A percentile compares a stretch with the other conserved stretches of the same genome.
Evolutionary conservation across 2,888 invertebrate genomes (phyloP).

Genomic region (Tachina grossa): DNA sequence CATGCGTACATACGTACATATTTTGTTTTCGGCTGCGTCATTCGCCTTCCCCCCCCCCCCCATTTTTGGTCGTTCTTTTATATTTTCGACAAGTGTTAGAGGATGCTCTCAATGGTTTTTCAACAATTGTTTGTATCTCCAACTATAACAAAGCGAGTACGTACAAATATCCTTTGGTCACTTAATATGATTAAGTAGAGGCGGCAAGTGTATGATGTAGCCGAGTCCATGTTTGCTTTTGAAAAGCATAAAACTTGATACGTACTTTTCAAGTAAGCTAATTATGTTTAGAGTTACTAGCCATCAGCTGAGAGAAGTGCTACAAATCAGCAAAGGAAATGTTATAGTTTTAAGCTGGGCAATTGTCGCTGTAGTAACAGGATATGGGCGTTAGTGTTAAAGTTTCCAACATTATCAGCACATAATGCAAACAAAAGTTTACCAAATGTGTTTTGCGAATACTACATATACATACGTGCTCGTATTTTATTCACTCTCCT

Average conservation of each 20-base stretch:
- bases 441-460: background rate
- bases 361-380: slow-evolving; percentile 44
- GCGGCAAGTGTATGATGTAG: slow-evolving; percentile 1
- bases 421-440: slow-evolving; percentile 11
- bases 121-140: slow-evolving; percentile 22
- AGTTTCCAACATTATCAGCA: slow-evolving; percentile 50
- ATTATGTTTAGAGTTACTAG: slow-evolving; percentile 66
- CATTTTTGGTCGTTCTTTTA: background rate
- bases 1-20: slow-evolving; percentile 50
- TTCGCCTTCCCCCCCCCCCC: too few relatives aligned
- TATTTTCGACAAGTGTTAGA: slow-evolving; percentile 56
- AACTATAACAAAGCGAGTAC: slow-evolving; percentile 28
- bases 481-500: too few relatives aligned
- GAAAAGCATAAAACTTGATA: slow-evolving; percentile 54
- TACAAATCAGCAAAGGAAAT: slow-evolving; percentile 42
- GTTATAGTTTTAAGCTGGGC: slow-evolving; percentile 32
- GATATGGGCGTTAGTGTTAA: slow-evolving; percentile 62
- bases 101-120: slow-evolving; percentile 12
- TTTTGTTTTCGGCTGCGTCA: slow-evolving; percentile 21
- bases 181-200: slow-evolving; percentile 24
- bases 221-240: slow-evolving; percentile 11
- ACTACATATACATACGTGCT: too few relatives aligned
- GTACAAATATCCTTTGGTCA: slow-evolving; percentile 38
- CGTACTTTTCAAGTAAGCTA: slow-evolving; percentile 62
- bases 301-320: slow-evolving; percentile 19